Percentiles rank a stretch among this genome's conserved stretches.
These are phyloP conservation scores for Coranthus polyacanthus DNA, from an alignment of 2,797 vertebrate genomes.

Conservation along the genomic window DNA sequence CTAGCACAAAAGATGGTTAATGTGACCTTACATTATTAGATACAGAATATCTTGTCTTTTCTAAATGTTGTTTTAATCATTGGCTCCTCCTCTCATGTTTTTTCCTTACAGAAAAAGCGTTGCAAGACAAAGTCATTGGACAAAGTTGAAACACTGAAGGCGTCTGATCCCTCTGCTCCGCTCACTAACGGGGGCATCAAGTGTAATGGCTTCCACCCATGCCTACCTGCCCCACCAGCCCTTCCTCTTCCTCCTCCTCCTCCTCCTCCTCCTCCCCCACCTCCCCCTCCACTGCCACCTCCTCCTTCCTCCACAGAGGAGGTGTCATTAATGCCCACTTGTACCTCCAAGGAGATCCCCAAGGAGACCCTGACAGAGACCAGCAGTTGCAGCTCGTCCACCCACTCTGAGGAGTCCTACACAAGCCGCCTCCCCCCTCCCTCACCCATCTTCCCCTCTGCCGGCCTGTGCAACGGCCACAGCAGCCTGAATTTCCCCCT, in stretches of 20 bases:
- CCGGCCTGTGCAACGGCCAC: conserved; percentile 89
- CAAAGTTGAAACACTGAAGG: conserved; percentile 90
- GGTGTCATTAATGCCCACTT: conserved; percentile 83
- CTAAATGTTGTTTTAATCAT: conserved; percentile 9
- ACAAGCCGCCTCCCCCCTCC: conserved; percentile 88
- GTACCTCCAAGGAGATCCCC: conserved; percentile 87
- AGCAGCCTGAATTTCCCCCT: conserved; percentile 75
- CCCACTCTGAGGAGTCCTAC: conserved; percentile 93
- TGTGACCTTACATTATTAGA: no score
- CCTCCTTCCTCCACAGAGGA: conserved; percentile 53
- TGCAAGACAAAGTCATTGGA: conserved; percentile 93
- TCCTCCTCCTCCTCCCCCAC: background rate
- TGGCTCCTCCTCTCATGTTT: conserved; percentile 1
- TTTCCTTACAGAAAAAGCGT: conserved; percentile 91
- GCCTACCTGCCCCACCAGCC: conserved; percentile 77
- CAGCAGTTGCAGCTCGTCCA: conserved; percentile 92
- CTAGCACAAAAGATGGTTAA: conserved; percentile 58
- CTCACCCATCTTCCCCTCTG: conserved; percentile 78
- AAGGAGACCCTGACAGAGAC: conserved; percentile 90
- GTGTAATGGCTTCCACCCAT: conserved; percentile 87
- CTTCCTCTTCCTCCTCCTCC: conserved; percentile 79
- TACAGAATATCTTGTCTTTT: background rate
- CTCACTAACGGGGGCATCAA: conserved; percentile 87
- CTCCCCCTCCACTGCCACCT: conserved; percentile 71
- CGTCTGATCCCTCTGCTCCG: conserved; percentile 76